These are phyloP conservation scores for Eulemur mongoz DNA, from an alignment of 2,797 vertebrate species.

Conservation along the genomic window DNA sequence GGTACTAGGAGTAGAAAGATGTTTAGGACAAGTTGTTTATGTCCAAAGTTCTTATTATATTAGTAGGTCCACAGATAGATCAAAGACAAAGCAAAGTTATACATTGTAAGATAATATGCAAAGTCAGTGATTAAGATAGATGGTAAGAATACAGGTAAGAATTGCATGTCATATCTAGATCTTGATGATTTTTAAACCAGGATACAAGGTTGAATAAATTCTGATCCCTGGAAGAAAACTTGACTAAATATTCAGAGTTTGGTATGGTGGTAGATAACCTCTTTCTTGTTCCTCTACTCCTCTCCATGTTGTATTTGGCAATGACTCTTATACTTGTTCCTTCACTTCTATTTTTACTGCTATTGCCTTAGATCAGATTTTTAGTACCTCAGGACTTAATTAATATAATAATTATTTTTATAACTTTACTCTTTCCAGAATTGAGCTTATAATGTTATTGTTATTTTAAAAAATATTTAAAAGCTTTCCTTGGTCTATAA, in stretches of 20 bases:
- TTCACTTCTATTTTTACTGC: background rate
- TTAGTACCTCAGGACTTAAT: background rate
- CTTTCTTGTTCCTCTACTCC: background rate
- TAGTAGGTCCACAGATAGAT: background rate
- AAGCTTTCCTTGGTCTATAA: background rate
- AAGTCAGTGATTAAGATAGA: background rate
- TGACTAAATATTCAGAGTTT: background rate
- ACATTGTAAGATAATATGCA: background rate
- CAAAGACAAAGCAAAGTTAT: background rate
- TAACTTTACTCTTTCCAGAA: background rate
- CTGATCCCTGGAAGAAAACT: background rate
- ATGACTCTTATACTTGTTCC: background rate
- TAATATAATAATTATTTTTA: background rate
- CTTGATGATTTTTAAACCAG: background rate
- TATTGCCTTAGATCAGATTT: background rate
- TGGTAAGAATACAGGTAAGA: background rate
- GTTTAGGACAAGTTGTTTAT: background rate
- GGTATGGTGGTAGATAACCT: background rate
- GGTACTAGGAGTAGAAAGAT: background rate
- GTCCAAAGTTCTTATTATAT: background rate
- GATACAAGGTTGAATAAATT: background rate
- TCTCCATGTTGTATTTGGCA: background rate
- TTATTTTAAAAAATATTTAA: background rate
- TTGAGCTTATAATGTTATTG: background rate
- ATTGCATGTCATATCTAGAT: background rate